Base-by-base conservation (phyloP, 1,140 invertebrate genomes). In the Papilio dardanus region DNA sequence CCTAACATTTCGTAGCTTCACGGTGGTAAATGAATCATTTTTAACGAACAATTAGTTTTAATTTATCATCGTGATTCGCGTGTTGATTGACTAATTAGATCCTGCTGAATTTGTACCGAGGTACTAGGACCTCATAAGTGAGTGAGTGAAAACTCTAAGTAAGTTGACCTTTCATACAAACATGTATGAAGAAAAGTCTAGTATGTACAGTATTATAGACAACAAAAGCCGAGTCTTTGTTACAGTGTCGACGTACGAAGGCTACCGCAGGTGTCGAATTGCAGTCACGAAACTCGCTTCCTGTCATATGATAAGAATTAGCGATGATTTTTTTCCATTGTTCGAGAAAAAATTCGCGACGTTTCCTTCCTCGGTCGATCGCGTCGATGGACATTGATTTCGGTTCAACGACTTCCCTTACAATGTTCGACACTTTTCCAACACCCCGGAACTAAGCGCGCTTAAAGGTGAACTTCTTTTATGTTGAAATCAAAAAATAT, bases 21-120 rank as follows among this genome's bases (percentile, higher is more conserved):
- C 24, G 21, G 19, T 54, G 21, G 24, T 24, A 62, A 30, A 62
- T 62, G 24, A 62, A 62, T 62, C 54, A 62, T 62, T 62, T 54
- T 62, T 62, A 62, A 62, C 54, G 12, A 62, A 62, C 54, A 30
- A 62, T 62, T 62, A 62, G 54, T 62, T 30, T 62, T 62, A 62
- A 62, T 62, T 14, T 24, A 10, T 62, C 54, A 62, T 16, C 54
- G 54, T 62, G 21, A 62, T 62, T 28, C 12, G 24, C 21, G 12
- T 62, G 54, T 14, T 62, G 24, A 62, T 62, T 58, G 24, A 28
- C 3, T 16, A 28, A 58, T 58, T 14, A 30, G 24, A 21, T 28
- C 24, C 24, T 28, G 10, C 24, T 12, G 24, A 28, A 28, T 14
- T 62, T 28, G 54, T 62, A 28, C 2, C 21, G 24, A 28, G 35